Conservation (phyloP, 2,888 invertebrate genomes). For the Teleiodes luculella region DNA sequence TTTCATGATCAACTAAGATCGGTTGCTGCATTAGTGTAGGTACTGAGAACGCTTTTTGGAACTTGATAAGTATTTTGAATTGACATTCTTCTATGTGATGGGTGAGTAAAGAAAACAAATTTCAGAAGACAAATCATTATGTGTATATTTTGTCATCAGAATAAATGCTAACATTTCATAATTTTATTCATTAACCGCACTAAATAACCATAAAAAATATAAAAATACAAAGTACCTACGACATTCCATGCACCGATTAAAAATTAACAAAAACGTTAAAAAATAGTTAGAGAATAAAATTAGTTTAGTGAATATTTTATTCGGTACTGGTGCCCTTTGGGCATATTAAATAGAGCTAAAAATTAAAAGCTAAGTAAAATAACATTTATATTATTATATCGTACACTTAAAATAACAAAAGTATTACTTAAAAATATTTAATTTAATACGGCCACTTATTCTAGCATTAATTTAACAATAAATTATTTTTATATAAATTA, state of each 20-base stretch:
- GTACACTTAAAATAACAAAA: too few relatives aligned
- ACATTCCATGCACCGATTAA: background rate
- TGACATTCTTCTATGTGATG: background rate
- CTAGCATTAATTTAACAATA: slow-evolving; percentile 20
- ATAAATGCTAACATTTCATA: background rate
- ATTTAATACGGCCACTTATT: slow-evolving; percentile 44
- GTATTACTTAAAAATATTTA: slow-evolving; percentile 15
- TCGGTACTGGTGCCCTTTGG: slow-evolving; percentile 63
- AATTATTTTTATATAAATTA: background rate
- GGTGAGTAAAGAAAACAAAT: background rate
- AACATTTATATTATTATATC: too few relatives aligned
- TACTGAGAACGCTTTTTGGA: too few relatives aligned
- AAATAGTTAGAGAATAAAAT: background rate
- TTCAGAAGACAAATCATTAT: background rate
- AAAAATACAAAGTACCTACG: background rate
- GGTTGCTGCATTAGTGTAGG: too few relatives aligned
- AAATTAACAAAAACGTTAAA: background rate
- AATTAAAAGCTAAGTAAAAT: background rate
- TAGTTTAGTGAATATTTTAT: slow-evolving; percentile 58
- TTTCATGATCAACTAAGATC: too few relatives aligned
- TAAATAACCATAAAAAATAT: background rate
- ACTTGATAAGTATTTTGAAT: too few relatives aligned
- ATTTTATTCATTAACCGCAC: background rate
- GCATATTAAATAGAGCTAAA: slow-evolving; percentile 32
- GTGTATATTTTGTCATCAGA: background rate